Percentiles rank a stretch among this genome's conserved stretches.
Evolutionary conservation across 2,797 vertebrate genomes (phyloP).

Genomic region (Pogoniulus pusillus): DNA sequence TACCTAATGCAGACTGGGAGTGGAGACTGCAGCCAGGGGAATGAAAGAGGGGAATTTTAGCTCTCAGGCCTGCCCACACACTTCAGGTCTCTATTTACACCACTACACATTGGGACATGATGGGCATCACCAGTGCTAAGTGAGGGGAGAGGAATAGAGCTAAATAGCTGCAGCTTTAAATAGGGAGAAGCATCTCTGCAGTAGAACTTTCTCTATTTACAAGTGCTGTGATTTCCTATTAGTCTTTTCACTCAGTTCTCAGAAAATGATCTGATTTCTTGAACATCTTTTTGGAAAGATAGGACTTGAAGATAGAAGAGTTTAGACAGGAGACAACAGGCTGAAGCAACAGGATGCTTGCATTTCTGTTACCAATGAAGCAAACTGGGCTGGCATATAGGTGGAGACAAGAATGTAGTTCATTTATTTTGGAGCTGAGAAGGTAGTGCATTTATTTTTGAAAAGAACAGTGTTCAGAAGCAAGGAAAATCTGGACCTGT

Average conservation of each 20-base stretch:
- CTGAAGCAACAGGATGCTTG: not conserved
- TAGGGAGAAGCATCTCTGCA: not conserved
- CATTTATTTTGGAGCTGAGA: not conserved
- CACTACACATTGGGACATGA: accelerated
- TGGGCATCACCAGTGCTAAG: not conserved
- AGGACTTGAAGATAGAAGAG: not conserved
- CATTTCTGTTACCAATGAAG: not conserved
- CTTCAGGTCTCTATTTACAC: not conserved
- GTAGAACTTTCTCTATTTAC: not conserved
- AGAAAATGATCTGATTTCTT: not conserved
- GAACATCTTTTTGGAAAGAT: not conserved
- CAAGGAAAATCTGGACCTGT: not conserved
- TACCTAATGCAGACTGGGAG: too few relatives aligned
- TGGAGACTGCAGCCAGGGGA: not conserved
- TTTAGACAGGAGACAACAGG: not conserved
- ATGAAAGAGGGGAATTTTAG: not conserved
- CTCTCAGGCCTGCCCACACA: accelerated
- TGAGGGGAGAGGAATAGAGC: not conserved
- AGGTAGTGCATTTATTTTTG: not conserved
- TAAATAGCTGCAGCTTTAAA: not conserved
- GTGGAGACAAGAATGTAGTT: not conserved
- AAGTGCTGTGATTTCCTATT: not conserved
- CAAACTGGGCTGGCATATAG: not conserved
- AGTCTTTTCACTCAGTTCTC: not conserved
- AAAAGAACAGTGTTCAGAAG: not conserved